A percentile compares a stretch with the other conserved stretches of the same genome.
Conservation (phyloP, 1,140 invertebrate genomes). For the Cydia pomonella region DNA sequence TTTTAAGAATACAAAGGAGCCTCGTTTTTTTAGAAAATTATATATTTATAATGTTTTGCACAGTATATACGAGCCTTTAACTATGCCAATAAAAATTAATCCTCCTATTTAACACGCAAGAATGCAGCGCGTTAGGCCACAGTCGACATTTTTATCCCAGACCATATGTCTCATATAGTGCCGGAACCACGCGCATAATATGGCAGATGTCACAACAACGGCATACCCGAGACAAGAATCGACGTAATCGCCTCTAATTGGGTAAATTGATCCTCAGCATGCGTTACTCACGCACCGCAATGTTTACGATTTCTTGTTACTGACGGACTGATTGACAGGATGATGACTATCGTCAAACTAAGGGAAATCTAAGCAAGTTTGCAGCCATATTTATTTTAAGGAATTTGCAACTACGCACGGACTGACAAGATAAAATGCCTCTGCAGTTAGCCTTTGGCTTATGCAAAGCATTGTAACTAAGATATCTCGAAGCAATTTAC, state of each 20-base stretch:
- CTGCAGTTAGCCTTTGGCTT: conserved; percentile 26
- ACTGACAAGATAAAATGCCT: conserved; percentile 21
- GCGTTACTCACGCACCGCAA: conserved; percentile 45
- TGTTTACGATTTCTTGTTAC: conserved; percentile 50
- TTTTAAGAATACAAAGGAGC: too few relatives aligned
- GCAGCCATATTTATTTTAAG: conserved; percentile 33
- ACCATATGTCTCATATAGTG: conserved; percentile 35
- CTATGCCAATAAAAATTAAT: conserved; percentile 25
- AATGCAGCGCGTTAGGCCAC: conserved; percentile 38
- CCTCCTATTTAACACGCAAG: conserved; percentile 31
- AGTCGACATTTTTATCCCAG: conserved; percentile 43
- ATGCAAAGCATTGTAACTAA: conserved; percentile 23
- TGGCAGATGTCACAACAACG: conserved; percentile 56
- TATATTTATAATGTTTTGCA: neutral
- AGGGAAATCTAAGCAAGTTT: conserved; percentile 11
- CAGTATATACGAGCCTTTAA: conserved; percentile 20
- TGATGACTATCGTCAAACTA: conserved; percentile 35
- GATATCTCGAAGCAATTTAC: conserved; percentile 5
- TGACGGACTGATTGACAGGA: conserved; percentile 44
- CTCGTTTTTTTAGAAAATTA: too few relatives aligned
- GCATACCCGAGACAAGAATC: conserved; percentile 38
- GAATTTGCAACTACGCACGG: conserved; percentile 20
- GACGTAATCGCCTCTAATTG: conserved; percentile 62
- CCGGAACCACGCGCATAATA: conserved; percentile 41
- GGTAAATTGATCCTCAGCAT: conserved; percentile 54